Base-by-base conservation (phyloP, 2,113 vertebrate genomes). In the Meles meles region DNA sequence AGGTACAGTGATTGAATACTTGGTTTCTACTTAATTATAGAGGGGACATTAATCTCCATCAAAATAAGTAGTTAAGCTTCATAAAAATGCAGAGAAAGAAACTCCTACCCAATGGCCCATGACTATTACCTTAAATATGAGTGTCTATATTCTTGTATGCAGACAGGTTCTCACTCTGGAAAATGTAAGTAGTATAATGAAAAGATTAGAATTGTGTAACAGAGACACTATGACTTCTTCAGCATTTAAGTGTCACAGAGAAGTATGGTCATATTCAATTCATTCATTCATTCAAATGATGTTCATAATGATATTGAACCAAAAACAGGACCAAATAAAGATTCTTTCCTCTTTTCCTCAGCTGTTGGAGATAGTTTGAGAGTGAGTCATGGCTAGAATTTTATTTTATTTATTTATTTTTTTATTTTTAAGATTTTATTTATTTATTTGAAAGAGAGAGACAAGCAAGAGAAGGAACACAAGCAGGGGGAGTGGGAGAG, bases 61-160 rank as follows among this genome's bases (percentile, higher is more conserved):
- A 97, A 96, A 96, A 83, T 91, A 97, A 97, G 71, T 95, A 96
- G 67, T 98, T 97, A 97, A 96, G 97, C 92, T 91, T 98, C 82
- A 82, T 98, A 97, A 97, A 97, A 96, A 97, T 93, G 63, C 94
- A 97, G 83, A 95, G 87, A 92, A 74, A 96, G 95, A 96, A 93
- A 86, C 74, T 55, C 49, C 49, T 96, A 84, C 83, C 57, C 96
- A 97, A 96, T 97, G 97, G 92, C 20, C 96, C 74, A 42, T 97
- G 97, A 96, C 96, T 97, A 39, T 69, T 90, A 92, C 63, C 74
- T 87, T 97, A 94, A 95, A 95, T 90, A 92, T 39, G 13, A 14
- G 13, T 95, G 57, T 17, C 49, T 89, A 31, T 76, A 39, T 92
- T 93, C 42, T 55, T 42, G 7, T 34, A 12, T 37, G 42, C 20